Evolutionary conservation across 2,113 vertebrate species (phyloP), one percentile per base, ranked within the genome.

Genomic region (Numida meleagris): DNA sequence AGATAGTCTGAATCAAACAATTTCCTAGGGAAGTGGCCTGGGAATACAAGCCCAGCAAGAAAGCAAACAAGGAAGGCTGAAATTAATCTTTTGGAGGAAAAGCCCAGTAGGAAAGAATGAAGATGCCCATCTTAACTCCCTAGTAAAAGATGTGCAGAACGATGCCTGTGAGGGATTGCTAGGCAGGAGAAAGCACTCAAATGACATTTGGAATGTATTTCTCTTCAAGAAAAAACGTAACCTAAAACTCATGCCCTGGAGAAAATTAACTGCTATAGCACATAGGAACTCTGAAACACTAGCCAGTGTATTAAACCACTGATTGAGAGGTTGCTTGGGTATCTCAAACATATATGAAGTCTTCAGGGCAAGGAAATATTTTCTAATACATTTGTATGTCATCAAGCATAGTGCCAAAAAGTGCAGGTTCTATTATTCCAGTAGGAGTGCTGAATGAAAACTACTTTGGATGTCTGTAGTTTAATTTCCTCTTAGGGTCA

Each of bases 151-250:
- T 79, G 63, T 74, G 65, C 61, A 86, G 68, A 88, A 80, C 67
- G 75, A 95, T 85, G 85, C 89, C 85, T 94, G 76, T 63, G 78
- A 92, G 89, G 67, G 63, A 85, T 92, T 94, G 34, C 78, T 53
- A 83, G 62, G 50, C 78, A 79, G 70, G 73, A 67, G 67, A 95
- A 94, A 94, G 63, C 77, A 77, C 84, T 80, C 36, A 63, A 89
- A 85, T 96, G 91, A 91, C 67, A 91, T 96, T 93, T 95, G 84
- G 87, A 95, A 92, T 93, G 89, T 94, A 77, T 88, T 94, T 95
- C 76, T 94, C 76, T 86, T 23, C 66, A 89, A 91, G 53, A 95
- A 94, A 94, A 94, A 89, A 45, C 76, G 93, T 88, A 96, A 94
- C 90, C 50, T 77, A 89, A 95, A 95, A 88, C 87, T 89, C 59